Conservation (phyloP, 2,113 vertebrate genomes). For the Pteropus alecto region DNA sequence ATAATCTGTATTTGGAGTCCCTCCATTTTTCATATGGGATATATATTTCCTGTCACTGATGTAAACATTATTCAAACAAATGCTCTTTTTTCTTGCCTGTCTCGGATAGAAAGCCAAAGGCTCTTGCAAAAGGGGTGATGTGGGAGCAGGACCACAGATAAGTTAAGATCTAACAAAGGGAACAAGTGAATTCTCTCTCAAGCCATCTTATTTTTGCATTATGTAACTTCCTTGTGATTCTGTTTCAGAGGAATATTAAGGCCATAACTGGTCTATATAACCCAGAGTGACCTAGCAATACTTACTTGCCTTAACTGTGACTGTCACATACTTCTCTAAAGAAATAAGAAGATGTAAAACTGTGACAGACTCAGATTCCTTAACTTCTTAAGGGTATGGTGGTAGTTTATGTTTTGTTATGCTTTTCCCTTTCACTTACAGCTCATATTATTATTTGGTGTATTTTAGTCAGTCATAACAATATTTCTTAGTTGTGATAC, state of each 20-base stretch:
- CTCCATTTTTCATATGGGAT: constrained; percentile 19
- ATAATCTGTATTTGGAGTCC: background rate
- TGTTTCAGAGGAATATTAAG: background rate
- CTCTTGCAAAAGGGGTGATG: background rate
- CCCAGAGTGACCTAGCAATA: background rate
- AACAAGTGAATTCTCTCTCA: background rate
- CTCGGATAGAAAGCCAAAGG: background rate
- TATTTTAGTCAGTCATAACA: background rate
- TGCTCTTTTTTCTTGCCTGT: background rate
- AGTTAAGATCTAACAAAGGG: constrained; percentile 13
- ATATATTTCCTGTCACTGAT: constrained; percentile 23
- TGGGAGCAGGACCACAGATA: background rate
- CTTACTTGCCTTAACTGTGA: background rate
- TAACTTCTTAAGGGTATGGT: background rate
- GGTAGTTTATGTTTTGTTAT: background rate
- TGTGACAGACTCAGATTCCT: background rate
- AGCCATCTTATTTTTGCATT: background rate
- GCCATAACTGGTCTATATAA: background rate
- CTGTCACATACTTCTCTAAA: background rate
- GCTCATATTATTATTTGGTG: background rate
- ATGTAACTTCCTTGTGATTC: background rate
- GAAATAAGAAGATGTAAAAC: background rate
- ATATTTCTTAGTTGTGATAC: background rate
- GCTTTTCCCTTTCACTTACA: background rate
- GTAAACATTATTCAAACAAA: background rate